These are phyloP conservation scores for Philhelius pedissequus DNA, from an alignment of 2,888 invertebrate species.

Conservation along the genomic window DNA sequence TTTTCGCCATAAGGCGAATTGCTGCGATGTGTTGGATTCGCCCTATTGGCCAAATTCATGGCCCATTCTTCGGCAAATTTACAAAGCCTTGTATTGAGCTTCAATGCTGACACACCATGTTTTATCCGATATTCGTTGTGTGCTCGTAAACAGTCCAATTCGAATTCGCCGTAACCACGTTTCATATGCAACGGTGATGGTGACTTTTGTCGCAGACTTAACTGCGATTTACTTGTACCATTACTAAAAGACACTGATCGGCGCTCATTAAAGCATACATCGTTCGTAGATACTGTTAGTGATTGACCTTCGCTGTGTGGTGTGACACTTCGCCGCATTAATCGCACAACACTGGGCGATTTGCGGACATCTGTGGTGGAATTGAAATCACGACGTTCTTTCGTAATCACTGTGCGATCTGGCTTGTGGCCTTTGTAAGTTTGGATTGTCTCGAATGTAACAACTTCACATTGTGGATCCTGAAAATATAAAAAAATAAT, in stretches of 20 bases:
- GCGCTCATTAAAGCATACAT: constrained; percentile 68
- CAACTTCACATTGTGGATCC: constrained; percentile 83
- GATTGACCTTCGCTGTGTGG: constrained; percentile 69
- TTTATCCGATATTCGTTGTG: constrained; percentile 86
- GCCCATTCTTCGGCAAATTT: constrained; percentile 88
- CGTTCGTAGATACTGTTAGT: constrained; percentile 69
- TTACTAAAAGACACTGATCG: constrained; percentile 69
- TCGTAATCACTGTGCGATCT: constrained; percentile 83
- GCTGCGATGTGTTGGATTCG: constrained; percentile 86
- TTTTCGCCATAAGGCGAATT: constrained; percentile 91
- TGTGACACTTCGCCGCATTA: constrained; percentile 70
- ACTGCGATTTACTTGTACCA: constrained; percentile 69
- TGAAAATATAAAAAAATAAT: constrained; percentile 73
- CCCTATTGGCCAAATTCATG: constrained; percentile 82
- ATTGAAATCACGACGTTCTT: constrained; percentile 80
- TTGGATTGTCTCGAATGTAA: constrained; percentile 84
- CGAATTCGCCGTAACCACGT: constrained; percentile 80
- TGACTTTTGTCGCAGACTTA: constrained; percentile 70
- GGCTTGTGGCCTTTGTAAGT: constrained; percentile 83
- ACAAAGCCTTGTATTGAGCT: constrained; percentile 83
- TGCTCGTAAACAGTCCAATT: constrained; percentile 84
- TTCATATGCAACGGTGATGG: constrained; percentile 76
- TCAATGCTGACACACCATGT: constrained; percentile 85
- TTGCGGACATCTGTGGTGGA: constrained; percentile 70
- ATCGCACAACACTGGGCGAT: constrained; percentile 71